Conservation (phyloP, 2,113 vertebrate species). For the Cyanistes caeruleus region DNA sequence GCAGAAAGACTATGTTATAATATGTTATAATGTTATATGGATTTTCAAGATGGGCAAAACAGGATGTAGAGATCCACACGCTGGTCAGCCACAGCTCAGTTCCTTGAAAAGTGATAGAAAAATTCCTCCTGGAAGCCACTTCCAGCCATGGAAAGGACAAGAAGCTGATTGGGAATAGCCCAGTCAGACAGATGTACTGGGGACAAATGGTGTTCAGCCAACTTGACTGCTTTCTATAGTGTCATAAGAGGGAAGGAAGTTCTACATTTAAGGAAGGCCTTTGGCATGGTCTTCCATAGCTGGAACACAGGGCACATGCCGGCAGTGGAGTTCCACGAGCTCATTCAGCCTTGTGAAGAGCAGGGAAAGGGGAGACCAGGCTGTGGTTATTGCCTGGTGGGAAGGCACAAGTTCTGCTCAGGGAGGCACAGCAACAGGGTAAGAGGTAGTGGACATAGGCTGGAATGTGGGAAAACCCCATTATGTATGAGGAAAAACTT, state of each 20-base stretch:
- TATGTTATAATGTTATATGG: fast-evolving
- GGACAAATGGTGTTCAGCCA: not conserved
- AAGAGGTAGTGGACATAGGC: not conserved
- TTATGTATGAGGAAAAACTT: conserved; percentile 47
- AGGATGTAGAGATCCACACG: not conserved
- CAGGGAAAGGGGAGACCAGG: not conserved
- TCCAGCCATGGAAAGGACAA: not conserved
- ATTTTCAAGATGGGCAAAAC: not conserved
- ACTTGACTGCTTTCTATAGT: not conserved
- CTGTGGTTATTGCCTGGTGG: not conserved
- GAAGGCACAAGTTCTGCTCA: not conserved
- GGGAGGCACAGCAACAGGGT: not conserved
- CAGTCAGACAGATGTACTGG: not conserved
- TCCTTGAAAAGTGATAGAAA: not conserved
- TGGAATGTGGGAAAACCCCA: conserved; percentile 48
- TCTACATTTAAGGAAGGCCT: not conserved
- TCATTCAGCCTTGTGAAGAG: not conserved
- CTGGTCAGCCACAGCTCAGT: not conserved
- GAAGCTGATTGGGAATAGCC: not conserved
- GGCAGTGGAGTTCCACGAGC: too few species aligned
- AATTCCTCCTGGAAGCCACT: not conserved
- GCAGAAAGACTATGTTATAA: not conserved
- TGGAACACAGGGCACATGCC: fast-evolving
- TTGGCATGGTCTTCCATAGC: not conserved
- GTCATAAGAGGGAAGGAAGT: not conserved